Evolutionary conservation across 2,797 vertebrate species (phyloP).

Genomic region (Fistularia tabacaria): DNA sequence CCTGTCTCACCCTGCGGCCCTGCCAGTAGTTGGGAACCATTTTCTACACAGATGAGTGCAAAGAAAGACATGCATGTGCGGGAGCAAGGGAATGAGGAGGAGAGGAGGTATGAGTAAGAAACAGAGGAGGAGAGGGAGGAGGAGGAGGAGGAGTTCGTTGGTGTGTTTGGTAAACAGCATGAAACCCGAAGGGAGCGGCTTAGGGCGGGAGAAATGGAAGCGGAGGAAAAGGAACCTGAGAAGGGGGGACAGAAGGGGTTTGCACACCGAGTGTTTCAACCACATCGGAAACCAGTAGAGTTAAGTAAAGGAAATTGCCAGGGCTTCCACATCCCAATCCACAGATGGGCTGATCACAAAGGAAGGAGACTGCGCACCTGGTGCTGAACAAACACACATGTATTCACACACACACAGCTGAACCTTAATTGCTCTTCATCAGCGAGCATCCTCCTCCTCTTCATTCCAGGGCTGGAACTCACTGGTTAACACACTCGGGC

Average conservation of each 20-base stretch:
- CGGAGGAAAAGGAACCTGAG: constrained; percentile 29
- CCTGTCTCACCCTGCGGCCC: constrained; percentile 52
- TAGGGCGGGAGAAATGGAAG: constrained; percentile 40
- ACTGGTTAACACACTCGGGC: no score
- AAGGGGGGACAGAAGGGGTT: constrained; percentile 21
- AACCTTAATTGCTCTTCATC: constrained; percentile 4
- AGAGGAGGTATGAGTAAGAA: constrained; percentile 1
- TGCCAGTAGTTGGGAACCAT: constrained; percentile 46
- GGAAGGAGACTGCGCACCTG: constrained; percentile 46
- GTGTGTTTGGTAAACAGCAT: constrained; percentile 75
- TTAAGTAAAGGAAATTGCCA: constrained; percentile 50
- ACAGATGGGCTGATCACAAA: constrained; percentile 42
- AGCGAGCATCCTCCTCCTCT: not conserved
- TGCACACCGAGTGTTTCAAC: not conserved
- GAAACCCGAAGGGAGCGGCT: constrained; percentile 49
- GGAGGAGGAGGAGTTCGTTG: constrained; percentile 27
- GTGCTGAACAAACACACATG: constrained; percentile 42
- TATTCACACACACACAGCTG: constrained; percentile 43
- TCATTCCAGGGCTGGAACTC: no score
- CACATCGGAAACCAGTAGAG: constrained; percentile 31
- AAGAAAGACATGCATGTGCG: constrained; percentile 70
- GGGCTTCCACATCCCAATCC: constrained; percentile 49
- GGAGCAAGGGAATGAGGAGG: constrained; percentile 24
- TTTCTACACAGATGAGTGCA: constrained; percentile 72
- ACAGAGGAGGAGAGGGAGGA: constrained; percentile 8